These are phyloP conservation scores for Vesta saturnalis DNA, from an alignment of 2,888 invertebrate genomes.

Conservation along the genomic window DNA sequence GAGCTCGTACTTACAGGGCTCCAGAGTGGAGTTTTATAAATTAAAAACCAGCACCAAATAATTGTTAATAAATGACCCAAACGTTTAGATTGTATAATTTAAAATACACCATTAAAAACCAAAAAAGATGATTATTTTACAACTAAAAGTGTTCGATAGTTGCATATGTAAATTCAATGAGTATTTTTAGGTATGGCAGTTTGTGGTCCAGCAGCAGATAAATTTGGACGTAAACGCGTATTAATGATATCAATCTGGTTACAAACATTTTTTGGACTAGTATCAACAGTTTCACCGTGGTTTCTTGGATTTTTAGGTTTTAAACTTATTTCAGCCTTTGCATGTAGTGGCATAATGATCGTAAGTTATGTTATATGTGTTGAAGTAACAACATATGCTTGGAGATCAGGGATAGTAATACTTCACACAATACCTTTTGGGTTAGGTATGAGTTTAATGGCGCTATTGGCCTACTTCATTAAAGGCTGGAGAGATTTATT, in stretches of 20 bases:
- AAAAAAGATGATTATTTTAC: no score
- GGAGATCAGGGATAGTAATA: slow-evolving; percentile 69
- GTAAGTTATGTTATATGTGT: slow-evolving; percentile 74
- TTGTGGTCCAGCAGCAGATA: slow-evolving; percentile 70
- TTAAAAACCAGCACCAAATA: no score
- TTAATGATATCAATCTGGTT: slow-evolving; percentile 67
- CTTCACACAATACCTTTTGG: slow-evolving; percentile 72
- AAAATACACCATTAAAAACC: no score
- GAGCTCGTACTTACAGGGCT: no score
- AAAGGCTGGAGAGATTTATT: slow-evolving; percentile 69
- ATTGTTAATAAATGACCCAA: no score
- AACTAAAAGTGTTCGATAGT: no score
- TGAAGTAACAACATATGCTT: slow-evolving; percentile 71
- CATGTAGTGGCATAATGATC: slow-evolving; percentile 71
- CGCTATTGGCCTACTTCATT: slow-evolving; percentile 66
- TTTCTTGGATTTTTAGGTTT: slow-evolving; percentile 66
- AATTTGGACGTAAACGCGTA: slow-evolving; percentile 69
- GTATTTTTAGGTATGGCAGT: slow-evolving; percentile 64
- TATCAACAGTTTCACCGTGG: slow-evolving; percentile 65
- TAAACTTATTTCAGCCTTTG: slow-evolving; percentile 68
- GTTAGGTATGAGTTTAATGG: slow-evolving; percentile 68
- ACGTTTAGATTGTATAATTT: no score
- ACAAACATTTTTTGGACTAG: slow-evolving; percentile 65
- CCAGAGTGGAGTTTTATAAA: no score
- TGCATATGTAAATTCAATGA: no score